Evolutionary conservation across 2,888 invertebrate species (phyloP).

Genomic region (Drosophila anceps): DNA sequence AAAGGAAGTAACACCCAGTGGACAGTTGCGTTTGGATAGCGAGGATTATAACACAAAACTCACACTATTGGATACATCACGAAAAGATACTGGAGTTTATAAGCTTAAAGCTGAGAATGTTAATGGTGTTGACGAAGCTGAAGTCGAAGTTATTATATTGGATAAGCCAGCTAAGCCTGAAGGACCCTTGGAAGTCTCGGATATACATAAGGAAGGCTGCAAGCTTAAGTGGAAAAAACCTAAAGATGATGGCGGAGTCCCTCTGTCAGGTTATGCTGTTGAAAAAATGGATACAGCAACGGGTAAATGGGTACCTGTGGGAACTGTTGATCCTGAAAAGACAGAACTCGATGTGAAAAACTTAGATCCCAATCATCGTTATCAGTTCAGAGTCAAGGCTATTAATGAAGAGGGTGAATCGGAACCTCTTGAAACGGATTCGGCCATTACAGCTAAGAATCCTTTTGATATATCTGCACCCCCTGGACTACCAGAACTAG

Average conservation of each 20-base stretch:
- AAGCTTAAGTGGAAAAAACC: slow-evolving; percentile 97
- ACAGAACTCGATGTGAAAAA: slow-evolving; percentile 93
- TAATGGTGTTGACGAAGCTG: slow-evolving; percentile 96
- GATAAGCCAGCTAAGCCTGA: slow-evolving; percentile 88
- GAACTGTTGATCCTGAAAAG: slow-evolving; percentile 92
- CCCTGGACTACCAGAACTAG: slow-evolving; percentile 95
- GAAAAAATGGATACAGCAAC: slow-evolving; percentile 97
- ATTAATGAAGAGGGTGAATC: slow-evolving; percentile 98
- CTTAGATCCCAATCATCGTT: slow-evolving; percentile 97
- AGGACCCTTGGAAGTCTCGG: slow-evolving; percentile 95
- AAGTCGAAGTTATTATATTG: slow-evolving; percentile 95
- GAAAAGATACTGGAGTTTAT: slow-evolving; percentile 96
- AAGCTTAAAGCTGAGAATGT: slow-evolving; percentile 96
- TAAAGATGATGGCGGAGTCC: slow-evolving; percentile 97
- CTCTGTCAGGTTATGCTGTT: slow-evolving; percentile 94
- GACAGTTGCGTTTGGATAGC: slow-evolving; percentile 92
- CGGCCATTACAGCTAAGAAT: slow-evolving; percentile 97
- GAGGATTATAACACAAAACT: slow-evolving; percentile 97
- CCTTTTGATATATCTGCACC: slow-evolving; percentile 96
- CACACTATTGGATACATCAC: slow-evolving; percentile 91
- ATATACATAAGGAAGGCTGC: slow-evolving; percentile 97
- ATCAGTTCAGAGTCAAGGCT: slow-evolving; percentile 99
- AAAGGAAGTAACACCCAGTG: slow-evolving; percentile 89
- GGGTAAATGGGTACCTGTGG: slow-evolving; percentile 95
- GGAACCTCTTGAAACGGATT: slow-evolving; percentile 96